Evolutionary conservation across 2,888 invertebrate species (phyloP), one percentile per base, ranked within the genome.

Genomic region (Hydroisotoma schaefferi): DNA sequence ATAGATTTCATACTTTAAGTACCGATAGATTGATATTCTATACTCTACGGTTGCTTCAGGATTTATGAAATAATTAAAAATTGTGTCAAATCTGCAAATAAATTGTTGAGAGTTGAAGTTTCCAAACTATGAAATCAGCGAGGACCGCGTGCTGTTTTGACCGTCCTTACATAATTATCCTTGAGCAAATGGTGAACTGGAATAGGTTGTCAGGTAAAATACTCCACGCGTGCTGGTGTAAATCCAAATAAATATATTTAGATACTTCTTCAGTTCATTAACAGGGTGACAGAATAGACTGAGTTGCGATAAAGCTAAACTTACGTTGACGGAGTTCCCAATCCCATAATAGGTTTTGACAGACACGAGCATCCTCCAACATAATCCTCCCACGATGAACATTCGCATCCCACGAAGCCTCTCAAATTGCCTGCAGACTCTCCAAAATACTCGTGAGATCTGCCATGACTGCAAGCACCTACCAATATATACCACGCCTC

Each of bases 401-500:
- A 71, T 44, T 61, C 57, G 46, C 71, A 71, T 18, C 57, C 63
- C 2, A n/a, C 23, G 47, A 69, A 69, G 1, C 56, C 60, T 2
- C 22, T 49, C n/a, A 47, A 49, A 23, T 38, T 59, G 25, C 2
- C 8, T 2, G 67, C 25, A n/a, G 68, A 63, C 49, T 68, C 66
- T 1, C 55, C 59, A 33, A 61, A 68, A 44, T 55, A 68, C 18
- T 53, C 52, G 28, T 66, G 57, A 5, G 69, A 61, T 29, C 67
- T 26, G 33, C 60, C 47, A 49, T 71, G 71, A 44, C 66, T 67
- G 55, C 71, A 71, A 15, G 61, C 8, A 37, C 71, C 71, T 66
- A 25, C 5, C 28, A 55, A 51, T 4, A 49, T 27, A 53, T 23
- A 40, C 29, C 2, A 33, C n/a, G n/a, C n/a, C n/a, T n/a, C n/a